phyloP scores from a whole-genome alignment of 2,797 vertebrate species.

The Hyperoplus lanceolatus region DNA sequence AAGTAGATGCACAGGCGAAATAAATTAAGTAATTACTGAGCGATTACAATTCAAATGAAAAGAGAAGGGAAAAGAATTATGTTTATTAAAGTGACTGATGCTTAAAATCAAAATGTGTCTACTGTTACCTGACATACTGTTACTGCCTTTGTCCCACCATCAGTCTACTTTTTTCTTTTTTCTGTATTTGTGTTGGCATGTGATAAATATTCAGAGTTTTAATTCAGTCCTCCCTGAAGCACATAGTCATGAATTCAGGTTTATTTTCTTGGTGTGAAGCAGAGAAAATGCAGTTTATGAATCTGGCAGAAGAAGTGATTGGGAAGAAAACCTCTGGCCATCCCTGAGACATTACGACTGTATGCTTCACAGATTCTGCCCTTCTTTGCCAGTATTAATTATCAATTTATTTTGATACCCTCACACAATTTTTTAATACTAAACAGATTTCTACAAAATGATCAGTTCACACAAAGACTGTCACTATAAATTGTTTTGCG shows the following conservation, averaged over 20 bases:
- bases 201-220: constrained; percentile 8
- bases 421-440: no score
- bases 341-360: constrained; percentile 46
- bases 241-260: constrained; percentile 21
- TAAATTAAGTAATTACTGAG: neutral
- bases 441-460: no score
- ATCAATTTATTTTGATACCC: neutral
- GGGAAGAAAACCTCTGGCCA: constrained; percentile 47
- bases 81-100: neutral
- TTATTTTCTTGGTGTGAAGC: constrained; percentile 34
- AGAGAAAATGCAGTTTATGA: constrained; percentile 39
- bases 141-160: constrained; percentile 7
- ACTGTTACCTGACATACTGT: neutral
- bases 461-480: no score
- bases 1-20: neutral
- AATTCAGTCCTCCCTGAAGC: constrained; percentile 22
- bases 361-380: constrained; percentile 46
- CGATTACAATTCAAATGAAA: neutral
- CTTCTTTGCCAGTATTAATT: constrained; percentile 60
- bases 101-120: neutral
- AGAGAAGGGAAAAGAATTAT: neutral
- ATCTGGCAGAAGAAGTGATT: constrained; percentile 40
- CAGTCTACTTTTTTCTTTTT: neutral
- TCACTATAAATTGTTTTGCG: constrained; percentile 31
- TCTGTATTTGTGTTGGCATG: neutral